These are phyloP conservation scores for Mayetiola destructor DNA, from an alignment of 2,888 invertebrate species.

Conservation along the genomic window DNA sequence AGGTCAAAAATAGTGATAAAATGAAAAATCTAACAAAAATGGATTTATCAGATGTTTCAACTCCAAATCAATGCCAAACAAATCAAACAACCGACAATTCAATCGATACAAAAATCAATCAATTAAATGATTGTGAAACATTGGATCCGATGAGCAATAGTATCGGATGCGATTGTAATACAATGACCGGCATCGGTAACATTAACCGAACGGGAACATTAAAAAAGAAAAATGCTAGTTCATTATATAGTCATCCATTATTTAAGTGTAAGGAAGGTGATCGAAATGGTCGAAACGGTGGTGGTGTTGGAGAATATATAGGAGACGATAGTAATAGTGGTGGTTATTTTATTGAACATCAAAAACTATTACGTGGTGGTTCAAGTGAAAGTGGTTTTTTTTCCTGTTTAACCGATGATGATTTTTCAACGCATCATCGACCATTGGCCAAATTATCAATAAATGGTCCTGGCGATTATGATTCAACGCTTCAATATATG, in stretches of 20 bases:
- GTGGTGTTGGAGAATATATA: constrained; percentile 22
- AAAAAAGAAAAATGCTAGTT: constrained; percentile 39
- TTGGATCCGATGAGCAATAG: not conserved
- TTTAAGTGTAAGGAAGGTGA: constrained; percentile 27
- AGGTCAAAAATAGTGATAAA: not conserved
- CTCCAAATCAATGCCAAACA: constrained; percentile 7
- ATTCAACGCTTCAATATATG: constrained; percentile 21
- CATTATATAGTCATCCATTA: constrained; percentile 45
- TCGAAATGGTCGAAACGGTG: constrained; percentile 19
- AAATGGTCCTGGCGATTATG: not conserved
- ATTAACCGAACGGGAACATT: constrained; percentile 22
- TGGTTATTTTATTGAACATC: constrained; percentile 27
- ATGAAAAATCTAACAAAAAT: not conserved
- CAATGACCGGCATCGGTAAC: not conserved
- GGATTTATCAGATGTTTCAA: constrained; percentile 4
- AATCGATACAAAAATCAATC: too few species aligned
- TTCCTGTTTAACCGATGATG: constrained; percentile 72
- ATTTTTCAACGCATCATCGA: constrained; percentile 32
- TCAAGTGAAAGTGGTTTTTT: constrained; percentile 84
- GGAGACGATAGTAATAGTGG: constrained; percentile 18
- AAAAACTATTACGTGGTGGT: constrained; percentile 51
- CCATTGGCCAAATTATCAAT: not conserved
- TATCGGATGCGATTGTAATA: not conserved
- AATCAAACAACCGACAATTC: not conserved
- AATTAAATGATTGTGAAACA: too few species aligned